Conservation (phyloP, 1,140 invertebrate species). For the Hormaphis cornu region DNA sequence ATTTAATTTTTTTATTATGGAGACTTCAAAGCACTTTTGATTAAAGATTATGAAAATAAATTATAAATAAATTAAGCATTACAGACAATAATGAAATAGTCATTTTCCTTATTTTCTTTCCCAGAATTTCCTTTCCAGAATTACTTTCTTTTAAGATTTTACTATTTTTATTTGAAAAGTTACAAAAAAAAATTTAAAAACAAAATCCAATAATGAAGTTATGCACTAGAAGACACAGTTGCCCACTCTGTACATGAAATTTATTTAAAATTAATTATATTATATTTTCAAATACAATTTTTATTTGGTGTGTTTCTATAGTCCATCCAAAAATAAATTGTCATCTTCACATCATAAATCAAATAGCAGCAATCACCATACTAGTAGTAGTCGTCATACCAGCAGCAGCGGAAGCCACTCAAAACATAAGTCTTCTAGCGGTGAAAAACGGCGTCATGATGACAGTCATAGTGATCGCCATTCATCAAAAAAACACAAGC, state of each 20-base stretch:
- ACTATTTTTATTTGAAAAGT: background rate
- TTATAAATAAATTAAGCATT: too few species aligned
- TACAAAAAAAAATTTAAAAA: too few species aligned
- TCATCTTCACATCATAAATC: constrained; percentile 17
- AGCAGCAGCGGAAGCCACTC: background rate
- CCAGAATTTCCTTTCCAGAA: too few species aligned
- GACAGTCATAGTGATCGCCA: constrained; percentile 13
- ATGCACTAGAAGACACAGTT: too few species aligned
- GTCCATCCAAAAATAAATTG: constrained; percentile 27
- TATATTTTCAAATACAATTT: background rate
- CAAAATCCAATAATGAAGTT: too few species aligned
- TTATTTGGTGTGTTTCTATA: background rate
- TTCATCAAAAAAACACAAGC: constrained; percentile 23
- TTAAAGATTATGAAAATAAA: too few species aligned
- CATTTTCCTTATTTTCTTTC: too few species aligned
- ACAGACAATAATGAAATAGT: too few species aligned
- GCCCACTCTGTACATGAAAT: too few species aligned
- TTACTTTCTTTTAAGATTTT: background rate
- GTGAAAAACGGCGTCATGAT: constrained; percentile 23
- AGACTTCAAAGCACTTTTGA: too few species aligned
- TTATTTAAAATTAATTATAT: background rate
- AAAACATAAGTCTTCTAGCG: background rate
- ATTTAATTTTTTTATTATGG: too few species aligned
- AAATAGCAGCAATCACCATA: constrained; percentile 4
- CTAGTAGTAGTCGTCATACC: background rate